These are phyloP conservation scores for Electrophaes corylata DNA, from an alignment of 2,888 invertebrate species.

Conservation along the genomic window DNA sequence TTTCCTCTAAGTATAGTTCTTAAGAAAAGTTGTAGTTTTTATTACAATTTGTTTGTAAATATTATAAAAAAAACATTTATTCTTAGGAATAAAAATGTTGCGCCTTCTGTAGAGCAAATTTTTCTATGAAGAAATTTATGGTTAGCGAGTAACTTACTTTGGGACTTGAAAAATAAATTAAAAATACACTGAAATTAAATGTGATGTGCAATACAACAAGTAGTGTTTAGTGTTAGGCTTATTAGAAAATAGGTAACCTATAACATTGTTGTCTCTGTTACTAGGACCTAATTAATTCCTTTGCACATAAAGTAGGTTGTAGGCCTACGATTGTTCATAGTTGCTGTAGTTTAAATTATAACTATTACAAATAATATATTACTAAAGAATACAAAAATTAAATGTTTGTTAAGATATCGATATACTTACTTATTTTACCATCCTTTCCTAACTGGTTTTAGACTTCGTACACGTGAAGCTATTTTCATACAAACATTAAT, in stretches of 20 bases:
- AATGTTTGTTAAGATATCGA: constrained; percentile 80
- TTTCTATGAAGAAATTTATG: constrained; percentile 3
- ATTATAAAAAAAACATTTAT: constrained; percentile 22
- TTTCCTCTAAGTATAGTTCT: constrained; percentile 51
- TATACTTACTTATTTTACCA: constrained; percentile 33
- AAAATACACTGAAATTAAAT: constrained; percentile 22
- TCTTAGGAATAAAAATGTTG: constrained; percentile 17
- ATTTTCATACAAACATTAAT: no score
- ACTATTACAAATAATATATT: constrained; percentile 83
- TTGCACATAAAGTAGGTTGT: constrained; percentile 46
- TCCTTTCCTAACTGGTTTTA: background rate
- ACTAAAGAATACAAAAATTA: constrained; percentile 80
- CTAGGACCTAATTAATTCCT: constrained; percentile 52
- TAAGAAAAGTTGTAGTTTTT: constrained; percentile 32
- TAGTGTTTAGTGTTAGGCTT: constrained; percentile 12
- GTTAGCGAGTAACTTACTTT: background rate
- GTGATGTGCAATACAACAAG: constrained; percentile 77
- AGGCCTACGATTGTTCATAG: constrained; percentile 57
- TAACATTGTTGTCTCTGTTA: constrained; percentile 54
- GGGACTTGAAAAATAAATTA: constrained; percentile 8
- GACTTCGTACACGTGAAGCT: no score
- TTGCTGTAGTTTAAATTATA: constrained; percentile 79
- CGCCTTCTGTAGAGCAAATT: constrained; percentile 32
- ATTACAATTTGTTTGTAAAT: constrained; percentile 36
- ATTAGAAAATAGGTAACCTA: constrained; percentile 30